Evolutionary conservation across 2,797 vertebrate genomes (phyloP).

Genomic region (Brotogeris chrysoptera): DNA sequence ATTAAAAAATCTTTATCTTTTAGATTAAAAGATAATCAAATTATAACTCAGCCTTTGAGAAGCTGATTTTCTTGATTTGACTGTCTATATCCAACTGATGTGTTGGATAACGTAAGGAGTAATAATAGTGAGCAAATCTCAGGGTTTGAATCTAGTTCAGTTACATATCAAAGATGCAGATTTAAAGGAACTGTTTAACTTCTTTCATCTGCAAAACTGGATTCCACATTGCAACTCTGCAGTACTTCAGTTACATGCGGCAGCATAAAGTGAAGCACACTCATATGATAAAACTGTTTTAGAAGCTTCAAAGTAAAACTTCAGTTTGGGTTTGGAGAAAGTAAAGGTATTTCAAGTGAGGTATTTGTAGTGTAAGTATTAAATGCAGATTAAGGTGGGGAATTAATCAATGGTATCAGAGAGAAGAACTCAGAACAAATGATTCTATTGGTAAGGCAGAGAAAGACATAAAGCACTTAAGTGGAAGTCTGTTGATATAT

Average conservation of each 20-base stretch:
- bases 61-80: neutral
- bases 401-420: neutral
- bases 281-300: neutral
- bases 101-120: neutral
- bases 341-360: neutral
- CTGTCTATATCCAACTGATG: neutral
- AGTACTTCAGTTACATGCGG: neutral
- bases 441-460: neutral
- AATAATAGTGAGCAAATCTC: neutral
- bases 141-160: neutral
- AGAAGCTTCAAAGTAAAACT: neutral
- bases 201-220: conserved; percentile 2
- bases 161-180: neutral
- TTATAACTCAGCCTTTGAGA: neutral
- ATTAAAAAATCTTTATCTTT: too few species aligned
- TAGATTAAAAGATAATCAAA: neutral
- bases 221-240: neutral
- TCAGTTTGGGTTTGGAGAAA: neutral
- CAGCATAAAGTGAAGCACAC: neutral
- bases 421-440: neutral
- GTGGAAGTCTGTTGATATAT: neutral
- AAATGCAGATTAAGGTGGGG: neutral
- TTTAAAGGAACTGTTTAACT: conserved; percentile 1
- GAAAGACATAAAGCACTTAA: neutral
- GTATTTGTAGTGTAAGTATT: neutral